A percentile compares a stretch with the other conserved stretches of the same genome.
These are phyloP conservation scores for Ditylenchus dipsaci DNA, from an alignment of 1,140 invertebrate species.

Conservation along the genomic window DNA sequence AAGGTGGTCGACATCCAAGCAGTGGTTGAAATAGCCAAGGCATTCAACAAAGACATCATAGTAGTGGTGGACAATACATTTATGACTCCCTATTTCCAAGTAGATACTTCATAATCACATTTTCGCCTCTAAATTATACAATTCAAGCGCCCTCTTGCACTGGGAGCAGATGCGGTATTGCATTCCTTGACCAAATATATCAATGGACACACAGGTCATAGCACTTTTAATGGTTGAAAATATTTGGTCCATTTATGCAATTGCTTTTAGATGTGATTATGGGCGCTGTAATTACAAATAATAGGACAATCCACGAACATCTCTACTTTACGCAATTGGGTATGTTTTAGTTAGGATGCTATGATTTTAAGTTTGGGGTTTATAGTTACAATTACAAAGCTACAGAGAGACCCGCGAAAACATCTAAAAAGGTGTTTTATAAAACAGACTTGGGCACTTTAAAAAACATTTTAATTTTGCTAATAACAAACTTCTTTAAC, in stretches of 20 bases:
- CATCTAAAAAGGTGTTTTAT: no score
- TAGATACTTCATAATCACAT: not conserved
- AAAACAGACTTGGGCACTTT: no score
- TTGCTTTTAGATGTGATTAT: conserved; percentile 76
- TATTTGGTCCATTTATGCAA: not conserved
- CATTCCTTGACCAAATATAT: conserved; percentile 97
- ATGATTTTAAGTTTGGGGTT: not conserved
- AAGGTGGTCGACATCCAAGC: conserved; percentile 83
- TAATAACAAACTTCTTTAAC: no score
- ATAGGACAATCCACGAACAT: conserved; percentile 29
- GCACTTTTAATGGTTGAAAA: not conserved
- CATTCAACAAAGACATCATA: conserved; percentile 65
- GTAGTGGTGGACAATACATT: conserved; percentile 96
- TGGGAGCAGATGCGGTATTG: conserved; percentile 84
- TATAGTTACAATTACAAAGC: no score
- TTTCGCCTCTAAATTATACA: not conserved
- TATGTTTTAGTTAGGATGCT: no score
- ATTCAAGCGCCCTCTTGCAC: conserved; percentile 67
- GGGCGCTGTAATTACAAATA: conserved; percentile 65
- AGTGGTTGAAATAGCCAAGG: conserved; percentile 67
- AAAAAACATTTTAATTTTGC: no score
- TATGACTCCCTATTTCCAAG: conserved; percentile 67
- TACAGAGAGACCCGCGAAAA: no score
- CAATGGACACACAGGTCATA: conserved; percentile 77
- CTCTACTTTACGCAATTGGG: conserved; percentile 27